These are phyloP conservation scores for Rhyacophila brunnea DNA, from an alignment of 1,140 invertebrate genomes.

Conservation along the genomic window DNA sequence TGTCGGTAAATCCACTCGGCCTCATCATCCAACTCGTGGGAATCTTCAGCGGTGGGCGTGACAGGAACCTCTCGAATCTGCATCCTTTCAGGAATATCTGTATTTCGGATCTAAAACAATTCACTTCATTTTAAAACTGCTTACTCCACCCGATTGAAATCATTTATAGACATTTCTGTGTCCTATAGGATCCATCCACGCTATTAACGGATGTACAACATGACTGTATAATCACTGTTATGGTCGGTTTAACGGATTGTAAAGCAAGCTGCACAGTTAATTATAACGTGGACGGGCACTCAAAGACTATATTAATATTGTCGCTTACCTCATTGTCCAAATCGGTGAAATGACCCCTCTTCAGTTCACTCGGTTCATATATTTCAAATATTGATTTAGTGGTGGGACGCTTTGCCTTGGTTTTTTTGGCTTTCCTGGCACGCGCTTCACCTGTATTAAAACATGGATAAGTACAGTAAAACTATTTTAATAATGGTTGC, in stretches of 20 bases:
- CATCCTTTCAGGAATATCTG: constrained; percentile 90
- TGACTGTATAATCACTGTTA: neutral
- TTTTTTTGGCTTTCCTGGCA: constrained; percentile 58
- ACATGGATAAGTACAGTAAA: too few relatives aligned
- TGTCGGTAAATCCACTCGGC: constrained; percentile 97
- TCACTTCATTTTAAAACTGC: neutral
- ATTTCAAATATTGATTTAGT: constrained; percentile 93
- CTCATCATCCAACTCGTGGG: constrained; percentile 89
- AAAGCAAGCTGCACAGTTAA: too few relatives aligned
- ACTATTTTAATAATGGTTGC: too few relatives aligned
- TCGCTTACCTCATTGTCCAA: constrained; percentile 79
- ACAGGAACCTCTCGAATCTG: constrained; percentile 87
- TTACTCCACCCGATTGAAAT: neutral
- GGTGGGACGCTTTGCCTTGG: constrained; percentile 72
- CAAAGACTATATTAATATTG: constrained; percentile 1
- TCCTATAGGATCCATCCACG: neutral
- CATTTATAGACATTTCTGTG: neutral
- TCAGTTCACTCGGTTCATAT: constrained; percentile 96
- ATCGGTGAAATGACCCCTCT: constrained; percentile 93
- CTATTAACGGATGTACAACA: neutral
- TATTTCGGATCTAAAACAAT: constrained; percentile 68
- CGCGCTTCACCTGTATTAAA: constrained; percentile 37
- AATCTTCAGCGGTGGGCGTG: constrained; percentile 76
- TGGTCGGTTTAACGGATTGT: neutral
- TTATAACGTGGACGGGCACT: too few relatives aligned